A percentile compares a stretch with the other conserved stretches of the same genome.
These are phyloP conservation scores for Druceiella hillmani DNA, from an alignment of 2,888 invertebrate genomes.

Conservation along the genomic window DNA sequence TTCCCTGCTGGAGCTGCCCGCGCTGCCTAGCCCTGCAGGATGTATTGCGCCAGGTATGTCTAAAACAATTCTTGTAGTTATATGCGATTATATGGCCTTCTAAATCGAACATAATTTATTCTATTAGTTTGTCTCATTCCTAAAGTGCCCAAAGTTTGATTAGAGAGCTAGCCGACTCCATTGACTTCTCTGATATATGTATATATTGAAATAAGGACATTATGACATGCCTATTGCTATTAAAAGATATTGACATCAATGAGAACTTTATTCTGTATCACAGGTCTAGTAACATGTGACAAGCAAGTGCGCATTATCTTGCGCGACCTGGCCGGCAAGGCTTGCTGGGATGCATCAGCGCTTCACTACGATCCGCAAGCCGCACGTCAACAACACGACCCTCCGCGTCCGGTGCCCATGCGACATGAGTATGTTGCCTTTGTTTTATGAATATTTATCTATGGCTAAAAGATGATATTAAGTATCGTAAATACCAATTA, in stretches of 20 bases:
- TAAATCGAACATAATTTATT: neutral
- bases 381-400: conserved; percentile 29
- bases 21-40: conserved; percentile 62
- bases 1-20: conserved; percentile 85
- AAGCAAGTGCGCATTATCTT: conserved; percentile 82
- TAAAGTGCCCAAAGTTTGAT: no score
- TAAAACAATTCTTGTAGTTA: no score
- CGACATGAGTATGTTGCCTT: conserved; percentile 31
- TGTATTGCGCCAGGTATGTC: conserved; percentile 30
- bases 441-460: no score
- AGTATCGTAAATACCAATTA: no score
- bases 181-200: no score
- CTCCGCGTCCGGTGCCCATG: conserved; percentile 32
- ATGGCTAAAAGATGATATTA: no score
- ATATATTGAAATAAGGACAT: no score
- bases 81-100: neutral
- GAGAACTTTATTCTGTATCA: no score
- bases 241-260: no score
- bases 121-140: no score
- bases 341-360: conserved; percentile 93
- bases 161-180: no score
- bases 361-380: conserved; percentile 70
- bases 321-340: conserved; percentile 89
- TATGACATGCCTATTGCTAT: no score
- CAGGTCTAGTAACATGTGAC: conserved; percentile 72